Conservation (phyloP, 2,113 vertebrate genomes). For the Cariama cristata region DNA sequence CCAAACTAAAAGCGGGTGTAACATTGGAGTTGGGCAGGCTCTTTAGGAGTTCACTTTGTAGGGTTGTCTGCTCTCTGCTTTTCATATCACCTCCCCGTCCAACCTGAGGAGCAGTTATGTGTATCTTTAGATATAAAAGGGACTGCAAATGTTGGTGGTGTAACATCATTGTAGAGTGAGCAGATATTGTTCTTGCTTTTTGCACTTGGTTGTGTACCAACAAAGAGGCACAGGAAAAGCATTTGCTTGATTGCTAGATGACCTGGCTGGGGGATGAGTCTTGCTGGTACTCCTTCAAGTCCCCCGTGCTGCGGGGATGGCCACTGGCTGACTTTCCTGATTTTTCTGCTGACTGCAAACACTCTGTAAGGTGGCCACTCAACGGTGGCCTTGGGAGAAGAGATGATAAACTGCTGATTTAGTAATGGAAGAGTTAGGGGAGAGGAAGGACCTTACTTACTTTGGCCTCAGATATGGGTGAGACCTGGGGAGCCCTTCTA, state of each 20-base stretch:
- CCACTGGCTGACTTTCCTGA: background rate
- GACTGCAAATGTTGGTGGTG: background rate
- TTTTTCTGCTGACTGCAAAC: background rate
- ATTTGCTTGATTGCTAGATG: background rate
- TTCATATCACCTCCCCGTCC: background rate
- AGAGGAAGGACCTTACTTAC: slow-evolving; percentile 36
- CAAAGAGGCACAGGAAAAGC: background rate
- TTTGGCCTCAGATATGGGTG: background rate
- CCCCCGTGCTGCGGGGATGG: fast-evolving
- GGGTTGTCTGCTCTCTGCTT: background rate
- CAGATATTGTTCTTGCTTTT: background rate
- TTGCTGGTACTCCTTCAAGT: background rate
- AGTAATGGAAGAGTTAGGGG: background rate
- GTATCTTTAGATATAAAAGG: background rate
- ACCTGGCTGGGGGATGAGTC: background rate
- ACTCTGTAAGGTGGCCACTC: background rate
- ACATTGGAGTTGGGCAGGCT: background rate
- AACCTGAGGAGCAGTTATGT: background rate
- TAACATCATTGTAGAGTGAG: background rate
- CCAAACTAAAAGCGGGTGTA: slow-evolving; percentile 33
- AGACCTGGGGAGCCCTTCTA: slow-evolving; percentile 8
- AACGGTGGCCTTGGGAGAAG: background rate
- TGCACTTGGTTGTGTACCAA: background rate
- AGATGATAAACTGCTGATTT: background rate
- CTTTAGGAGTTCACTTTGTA: background rate